phyloP scores from a whole-genome alignment of 2,888 invertebrate species.

The Chrysomela aeneicollis region DNA sequence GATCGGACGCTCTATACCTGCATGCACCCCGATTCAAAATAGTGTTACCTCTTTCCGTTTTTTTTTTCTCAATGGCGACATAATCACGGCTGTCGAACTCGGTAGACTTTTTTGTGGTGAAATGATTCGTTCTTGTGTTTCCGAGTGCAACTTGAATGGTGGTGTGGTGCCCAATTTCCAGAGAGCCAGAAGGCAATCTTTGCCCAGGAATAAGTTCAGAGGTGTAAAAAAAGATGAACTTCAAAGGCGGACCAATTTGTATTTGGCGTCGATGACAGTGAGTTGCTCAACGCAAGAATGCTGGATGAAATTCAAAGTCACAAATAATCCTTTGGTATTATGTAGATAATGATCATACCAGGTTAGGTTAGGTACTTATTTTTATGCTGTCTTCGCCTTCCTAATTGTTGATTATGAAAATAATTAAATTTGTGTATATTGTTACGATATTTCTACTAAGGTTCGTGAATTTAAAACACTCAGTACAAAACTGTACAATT shows the following conservation, averaged over 20 bases:
- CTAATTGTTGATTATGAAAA: too few species aligned
- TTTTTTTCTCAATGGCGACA: conserved; percentile 16
- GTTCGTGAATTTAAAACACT: too few species aligned
- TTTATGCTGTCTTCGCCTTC: too few species aligned
- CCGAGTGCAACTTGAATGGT: conserved; percentile 47
- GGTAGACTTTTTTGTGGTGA: conserved; percentile 19
- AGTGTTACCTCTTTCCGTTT: conserved; percentile 20
- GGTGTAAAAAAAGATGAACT: conserved; percentile 81
- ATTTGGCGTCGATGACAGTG: conserved; percentile 84
- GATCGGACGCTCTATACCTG: conserved; percentile 32
- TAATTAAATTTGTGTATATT: too few species aligned
- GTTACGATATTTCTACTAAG: too few species aligned
- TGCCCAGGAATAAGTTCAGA: conserved; percentile 73
- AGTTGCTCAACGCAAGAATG: conserved; percentile 58
- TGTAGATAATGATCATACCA: too few species aligned
- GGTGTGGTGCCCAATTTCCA: conserved; percentile 35
- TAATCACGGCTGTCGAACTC: too few species aligned
- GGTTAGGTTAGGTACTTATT: too few species aligned
- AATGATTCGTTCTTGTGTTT: conserved; percentile 49
- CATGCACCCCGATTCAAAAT: conserved; percentile 38
- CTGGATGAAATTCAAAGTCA: too few species aligned
- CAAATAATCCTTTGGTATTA: too few species aligned
- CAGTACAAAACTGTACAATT: too few species aligned
- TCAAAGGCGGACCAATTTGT: conserved; percentile 75
- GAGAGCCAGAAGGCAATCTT: conserved; percentile 58